phyloP scores from a whole-genome alignment of 2,113 vertebrate genomes.

The Mus pahari region DNA sequence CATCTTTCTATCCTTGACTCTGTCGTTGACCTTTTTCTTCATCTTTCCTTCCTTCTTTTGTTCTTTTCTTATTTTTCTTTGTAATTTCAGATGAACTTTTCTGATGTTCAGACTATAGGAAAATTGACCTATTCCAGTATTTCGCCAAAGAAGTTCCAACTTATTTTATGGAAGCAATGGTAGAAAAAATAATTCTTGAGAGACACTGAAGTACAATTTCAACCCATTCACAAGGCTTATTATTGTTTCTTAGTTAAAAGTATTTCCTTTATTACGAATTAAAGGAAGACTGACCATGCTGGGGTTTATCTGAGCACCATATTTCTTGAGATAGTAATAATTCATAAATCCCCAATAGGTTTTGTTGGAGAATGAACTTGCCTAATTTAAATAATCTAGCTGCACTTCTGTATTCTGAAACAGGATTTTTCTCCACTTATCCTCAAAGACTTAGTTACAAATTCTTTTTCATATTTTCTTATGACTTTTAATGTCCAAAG shows the following conservation, averaged over 20 bases:
- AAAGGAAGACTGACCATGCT: neutral
- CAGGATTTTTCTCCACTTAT: neutral
- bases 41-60: neutral
- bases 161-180: neutral
- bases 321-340: neutral
- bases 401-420: neutral
- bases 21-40: neutral
- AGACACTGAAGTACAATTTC: neutral
- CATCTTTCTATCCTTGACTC: too few relatives aligned
- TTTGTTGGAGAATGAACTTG: neutral
- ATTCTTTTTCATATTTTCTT: neutral
- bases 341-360: neutral
- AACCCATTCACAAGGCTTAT: neutral
- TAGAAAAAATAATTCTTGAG: neutral
- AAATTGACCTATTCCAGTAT: neutral
- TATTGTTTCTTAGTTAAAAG: neutral
- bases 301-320: neutral
- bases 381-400: neutral
- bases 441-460: neutral
- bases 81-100: neutral
- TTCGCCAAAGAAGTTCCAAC: neutral
- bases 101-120: neutral
- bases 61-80: neutral
- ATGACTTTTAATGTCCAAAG: neutral
- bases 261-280: neutral